Evolutionary conservation across 2,797 vertebrate genomes (phyloP).

Genomic region (Channallabes apus): DNA sequence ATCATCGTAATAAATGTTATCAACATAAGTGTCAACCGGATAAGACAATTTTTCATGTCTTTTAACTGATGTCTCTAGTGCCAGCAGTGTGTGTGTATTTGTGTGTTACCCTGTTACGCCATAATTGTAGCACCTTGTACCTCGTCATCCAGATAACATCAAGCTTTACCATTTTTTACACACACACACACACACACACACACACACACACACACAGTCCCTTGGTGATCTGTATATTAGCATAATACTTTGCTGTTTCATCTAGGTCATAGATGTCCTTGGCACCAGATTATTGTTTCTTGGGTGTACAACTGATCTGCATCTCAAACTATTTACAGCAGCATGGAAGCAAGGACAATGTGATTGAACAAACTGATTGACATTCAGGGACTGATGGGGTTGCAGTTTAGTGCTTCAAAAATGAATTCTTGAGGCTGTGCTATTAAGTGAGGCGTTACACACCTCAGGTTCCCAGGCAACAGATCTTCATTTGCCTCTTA

Average conservation of each 20-base stretch:
- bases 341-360: neutral
- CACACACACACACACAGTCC: constrained; percentile 28
- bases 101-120: constrained; percentile 62
- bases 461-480: neutral
- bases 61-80: neutral
- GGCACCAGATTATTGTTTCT: constrained; percentile 14
- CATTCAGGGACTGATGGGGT: constrained; percentile 1
- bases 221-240: constrained; percentile 14
- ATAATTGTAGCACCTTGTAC: constrained; percentile 49
- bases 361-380: constrained; percentile 13
- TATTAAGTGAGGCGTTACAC: neutral
- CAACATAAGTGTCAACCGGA: neutral
- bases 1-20: neutral
- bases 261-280: constrained; percentile 48
- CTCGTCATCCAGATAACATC: constrained; percentile 69
- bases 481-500: neutral
- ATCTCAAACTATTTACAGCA: neutral
- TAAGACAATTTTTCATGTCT: neutral
- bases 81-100: constrained; percentile 6
- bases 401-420: constrained; percentile 34
- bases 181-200: neutral
- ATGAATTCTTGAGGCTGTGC: neutral
- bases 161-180: constrained; percentile 53
- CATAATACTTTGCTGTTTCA: constrained; percentile 50
- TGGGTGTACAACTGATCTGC: constrained; percentile 1